Evolutionary conservation across 2,113 vertebrate species (phyloP).

Genomic region (Notothenia coriiceps): DNA sequence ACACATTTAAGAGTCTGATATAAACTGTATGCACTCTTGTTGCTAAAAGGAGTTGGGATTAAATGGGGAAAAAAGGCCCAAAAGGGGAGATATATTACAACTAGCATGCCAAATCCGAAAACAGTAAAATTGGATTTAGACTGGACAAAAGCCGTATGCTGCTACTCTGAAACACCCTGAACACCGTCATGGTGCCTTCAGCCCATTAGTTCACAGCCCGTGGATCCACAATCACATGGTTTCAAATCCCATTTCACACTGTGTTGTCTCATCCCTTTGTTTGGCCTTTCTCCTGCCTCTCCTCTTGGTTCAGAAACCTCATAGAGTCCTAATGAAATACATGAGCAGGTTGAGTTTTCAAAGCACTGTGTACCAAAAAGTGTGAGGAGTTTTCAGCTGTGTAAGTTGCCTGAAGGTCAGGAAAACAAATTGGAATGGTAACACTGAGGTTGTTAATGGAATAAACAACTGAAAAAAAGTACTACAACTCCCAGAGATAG

Average conservation of each 20-base stretch:
- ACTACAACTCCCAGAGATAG: constrained; percentile 3
- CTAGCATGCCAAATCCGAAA: constrained; percentile 51
- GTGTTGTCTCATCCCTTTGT: constrained; percentile 63
- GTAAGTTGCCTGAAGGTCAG: constrained; percentile 1
- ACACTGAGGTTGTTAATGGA: constrained; percentile 29
- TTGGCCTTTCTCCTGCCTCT: constrained; percentile 32
- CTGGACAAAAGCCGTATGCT: constrained; percentile 60
- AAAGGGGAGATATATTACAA: constrained; percentile 52
- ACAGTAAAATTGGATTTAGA: constrained; percentile 75
- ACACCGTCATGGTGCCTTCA: constrained; percentile 65
- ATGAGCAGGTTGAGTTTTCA: constrained; percentile 18
- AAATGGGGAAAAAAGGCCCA: constrained; percentile 29
- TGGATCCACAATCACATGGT: constrained; percentile 55
- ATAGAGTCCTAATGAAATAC: constrained; percentile 38
- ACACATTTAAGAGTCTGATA: constrained; percentile 25
- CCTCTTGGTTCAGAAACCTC: constrained; percentile 21
- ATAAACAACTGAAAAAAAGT: constrained; percentile 26
- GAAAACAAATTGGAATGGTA: constrained; percentile 2
- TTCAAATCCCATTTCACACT: constrained; percentile 80
- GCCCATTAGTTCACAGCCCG: constrained; percentile 59
- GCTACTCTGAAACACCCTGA: constrained; percentile 46
- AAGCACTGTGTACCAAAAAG: constrained; percentile 14
- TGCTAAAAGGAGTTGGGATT: constrained; percentile 40
- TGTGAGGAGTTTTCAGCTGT: constrained; percentile 13
- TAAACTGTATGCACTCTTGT: constrained; percentile 21